These are phyloP conservation scores for Ptilodon capucinus DNA, from an alignment of 2,888 invertebrate genomes.

Conservation along the genomic window DNA sequence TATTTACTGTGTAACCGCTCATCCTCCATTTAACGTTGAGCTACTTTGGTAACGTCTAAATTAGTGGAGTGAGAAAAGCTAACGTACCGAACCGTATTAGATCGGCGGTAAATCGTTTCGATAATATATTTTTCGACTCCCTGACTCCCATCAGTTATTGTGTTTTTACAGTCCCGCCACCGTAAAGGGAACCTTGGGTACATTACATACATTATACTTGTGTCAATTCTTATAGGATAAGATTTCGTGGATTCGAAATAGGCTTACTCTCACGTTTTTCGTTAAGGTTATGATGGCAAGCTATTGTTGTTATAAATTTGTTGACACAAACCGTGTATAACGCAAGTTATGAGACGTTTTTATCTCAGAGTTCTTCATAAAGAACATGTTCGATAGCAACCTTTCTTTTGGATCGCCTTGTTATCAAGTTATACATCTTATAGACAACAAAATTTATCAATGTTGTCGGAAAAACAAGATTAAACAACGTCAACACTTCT, in stretches of 20 bases:
- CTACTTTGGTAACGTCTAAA: conserved; percentile 80
- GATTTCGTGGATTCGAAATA: conserved; percentile 56
- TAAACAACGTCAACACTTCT: conserved; percentile 29
- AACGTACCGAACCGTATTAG: conserved; percentile 72
- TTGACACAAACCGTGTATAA: conserved; percentile 30
- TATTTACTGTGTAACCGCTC: conserved; percentile 76
- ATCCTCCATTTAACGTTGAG: conserved; percentile 75
- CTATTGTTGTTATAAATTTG: conserved; percentile 51
- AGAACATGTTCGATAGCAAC: neutral
- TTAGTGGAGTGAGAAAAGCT: conserved; percentile 81
- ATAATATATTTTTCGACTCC: conserved; percentile 73
- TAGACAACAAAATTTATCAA: conserved; percentile 12
- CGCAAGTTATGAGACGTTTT: neutral
- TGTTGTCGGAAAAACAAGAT: conserved; percentile 21
- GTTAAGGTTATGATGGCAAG: conserved; percentile 51
- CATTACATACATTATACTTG: conserved; percentile 65
- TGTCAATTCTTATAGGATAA: conserved; percentile 46
- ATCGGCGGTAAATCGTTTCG: conserved; percentile 74
- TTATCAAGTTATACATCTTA: conserved; percentile 4
- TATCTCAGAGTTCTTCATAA: neutral
- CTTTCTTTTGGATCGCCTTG: neutral
- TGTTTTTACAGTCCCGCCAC: conserved; percentile 61
- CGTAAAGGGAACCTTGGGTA: conserved; percentile 64
- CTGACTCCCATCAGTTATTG: conserved; percentile 66
- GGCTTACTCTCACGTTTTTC: conserved; percentile 57